These are phyloP conservation scores for Rattus rattus DNA, from an alignment of 2,113 vertebrate genomes.

Conservation along the genomic window DNA sequence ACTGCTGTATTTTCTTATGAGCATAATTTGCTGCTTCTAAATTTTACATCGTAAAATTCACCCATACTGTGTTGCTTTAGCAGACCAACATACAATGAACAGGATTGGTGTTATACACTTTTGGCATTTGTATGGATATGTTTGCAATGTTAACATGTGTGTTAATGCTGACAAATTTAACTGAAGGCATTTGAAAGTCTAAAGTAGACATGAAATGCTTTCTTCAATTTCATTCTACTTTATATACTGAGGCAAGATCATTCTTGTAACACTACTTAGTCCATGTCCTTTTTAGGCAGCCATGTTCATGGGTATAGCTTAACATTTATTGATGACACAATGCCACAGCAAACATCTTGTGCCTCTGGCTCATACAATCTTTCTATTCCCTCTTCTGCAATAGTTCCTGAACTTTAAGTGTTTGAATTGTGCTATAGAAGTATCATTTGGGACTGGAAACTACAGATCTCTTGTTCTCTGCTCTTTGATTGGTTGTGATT, in stretches of 20 bases:
- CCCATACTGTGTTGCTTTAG: background rate
- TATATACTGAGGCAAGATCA: background rate
- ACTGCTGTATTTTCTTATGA: background rate
- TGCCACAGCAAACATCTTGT: background rate
- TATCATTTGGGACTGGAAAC: background rate
- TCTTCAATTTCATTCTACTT: background rate
- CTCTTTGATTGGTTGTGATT: background rate
- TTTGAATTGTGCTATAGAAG: background rate
- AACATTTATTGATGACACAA: background rate
- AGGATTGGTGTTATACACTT: background rate
- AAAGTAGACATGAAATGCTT: background rate
- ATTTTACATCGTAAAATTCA: background rate
- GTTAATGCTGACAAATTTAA: background rate
- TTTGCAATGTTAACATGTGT: background rate
- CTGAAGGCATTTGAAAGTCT: fast-evolving
- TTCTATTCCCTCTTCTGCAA: background rate
- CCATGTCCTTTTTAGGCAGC: background rate
- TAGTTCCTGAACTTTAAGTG: background rate
- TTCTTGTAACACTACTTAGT: too few relatives aligned
- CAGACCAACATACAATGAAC: background rate
- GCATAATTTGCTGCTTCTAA: background rate
- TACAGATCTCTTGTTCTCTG: background rate
- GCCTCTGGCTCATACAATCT: background rate
- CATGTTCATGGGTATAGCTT: background rate
- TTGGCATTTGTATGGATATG: too few relatives aligned